Evolutionary conservation across 2,888 invertebrate species (phyloP), one percentile per base, ranked within the genome.

Genomic region (Brenthis ino): DNA sequence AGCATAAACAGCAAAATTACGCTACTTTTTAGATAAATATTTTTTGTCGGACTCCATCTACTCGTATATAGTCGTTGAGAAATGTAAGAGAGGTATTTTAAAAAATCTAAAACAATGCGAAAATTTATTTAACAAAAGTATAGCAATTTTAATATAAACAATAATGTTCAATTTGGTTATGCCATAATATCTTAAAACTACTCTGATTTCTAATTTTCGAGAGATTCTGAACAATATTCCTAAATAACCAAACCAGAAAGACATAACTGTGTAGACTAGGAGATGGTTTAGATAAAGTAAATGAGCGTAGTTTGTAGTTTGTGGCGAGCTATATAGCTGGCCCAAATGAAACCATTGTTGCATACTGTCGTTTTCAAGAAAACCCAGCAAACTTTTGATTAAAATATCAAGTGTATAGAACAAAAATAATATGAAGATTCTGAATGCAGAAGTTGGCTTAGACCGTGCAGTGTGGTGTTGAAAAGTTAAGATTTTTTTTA

Each of bases 281-380:
- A 63, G 61, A 57, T 63, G 43, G 53, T 43, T n/a, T 43, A 57
- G 69, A 69, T 65, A 69, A 69, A 61, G 53, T 65, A 55, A 60
- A 69, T 65, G 47, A 60, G n/a, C 47, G n/a, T 57, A 64, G 64
- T 64, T 63, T 65, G 69, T 57, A 66, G 69, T 69, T 65, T 69
- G 69, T 53, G 69, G 69, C 56, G 55, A 28, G 50, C 65, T 60
- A 54, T 60, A 65, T 47, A 16, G 61, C 60, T 48, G 33, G 61
- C 69, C 48, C 65, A 69, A 65, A 69, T 69, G 65, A 65, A 69
- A 61, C 65, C 53, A 65, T 69, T 60, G 55, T 60, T 51, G 64
- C 58, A 57, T 64, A 13, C 47, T 57, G 56, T 48, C 60, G 20
- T 63, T 65, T 47, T 20, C 48, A 43, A 63, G 61, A 67, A 67